phyloP scores from a whole-genome alignment of 2,888 invertebrate species.

The Drosophila meridiana region DNA sequence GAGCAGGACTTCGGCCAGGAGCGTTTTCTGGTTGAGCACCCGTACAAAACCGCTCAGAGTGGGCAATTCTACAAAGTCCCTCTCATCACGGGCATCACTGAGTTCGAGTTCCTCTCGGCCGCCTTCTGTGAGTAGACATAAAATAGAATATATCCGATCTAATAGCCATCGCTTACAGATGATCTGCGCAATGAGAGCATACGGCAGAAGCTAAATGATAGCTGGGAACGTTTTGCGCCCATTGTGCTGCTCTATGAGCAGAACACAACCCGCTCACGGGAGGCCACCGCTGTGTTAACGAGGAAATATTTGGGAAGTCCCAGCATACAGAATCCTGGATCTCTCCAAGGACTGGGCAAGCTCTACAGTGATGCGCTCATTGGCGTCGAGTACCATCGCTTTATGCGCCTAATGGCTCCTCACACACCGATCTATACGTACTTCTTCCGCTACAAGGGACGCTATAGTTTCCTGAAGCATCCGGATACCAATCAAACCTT shows the following conservation, averaged over 20 bases:
- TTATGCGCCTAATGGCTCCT: slow-evolving; percentile 87
- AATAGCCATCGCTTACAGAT: slow-evolving; percentile 30
- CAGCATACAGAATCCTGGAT: slow-evolving; percentile 46
- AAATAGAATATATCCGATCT: background rate
- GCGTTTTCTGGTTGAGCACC: slow-evolving; percentile 87
- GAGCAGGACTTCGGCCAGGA: slow-evolving; percentile 89
- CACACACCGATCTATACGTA: slow-evolving; percentile 88
- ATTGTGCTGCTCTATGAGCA: slow-evolving; percentile 84
- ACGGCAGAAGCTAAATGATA: slow-evolving; percentile 71
- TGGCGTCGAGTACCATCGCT: slow-evolving; percentile 87
- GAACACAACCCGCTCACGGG: slow-evolving; percentile 79
- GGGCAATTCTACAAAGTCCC: slow-evolving; percentile 88
- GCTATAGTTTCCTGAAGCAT: slow-evolving; percentile 86
- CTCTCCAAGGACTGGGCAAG: slow-evolving; percentile 68
- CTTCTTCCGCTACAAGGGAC: slow-evolving; percentile 87
- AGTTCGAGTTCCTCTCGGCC: slow-evolving; percentile 88
- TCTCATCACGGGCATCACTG: slow-evolving; percentile 88
- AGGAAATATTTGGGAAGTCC: slow-evolving; percentile 68
- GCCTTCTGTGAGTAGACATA: slow-evolving; percentile 83
- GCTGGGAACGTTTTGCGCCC: slow-evolving; percentile 76
- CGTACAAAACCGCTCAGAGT: slow-evolving; percentile 86
- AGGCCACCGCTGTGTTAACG: slow-evolving; percentile 69
- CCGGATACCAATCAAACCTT: slow-evolving; percentile 83
- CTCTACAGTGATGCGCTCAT: slow-evolving; percentile 87
- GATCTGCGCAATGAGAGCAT: slow-evolving; percentile 86